Evolutionary conservation across 2,888 invertebrate genomes (phyloP).

Genomic region (Neria commutata): DNA sequence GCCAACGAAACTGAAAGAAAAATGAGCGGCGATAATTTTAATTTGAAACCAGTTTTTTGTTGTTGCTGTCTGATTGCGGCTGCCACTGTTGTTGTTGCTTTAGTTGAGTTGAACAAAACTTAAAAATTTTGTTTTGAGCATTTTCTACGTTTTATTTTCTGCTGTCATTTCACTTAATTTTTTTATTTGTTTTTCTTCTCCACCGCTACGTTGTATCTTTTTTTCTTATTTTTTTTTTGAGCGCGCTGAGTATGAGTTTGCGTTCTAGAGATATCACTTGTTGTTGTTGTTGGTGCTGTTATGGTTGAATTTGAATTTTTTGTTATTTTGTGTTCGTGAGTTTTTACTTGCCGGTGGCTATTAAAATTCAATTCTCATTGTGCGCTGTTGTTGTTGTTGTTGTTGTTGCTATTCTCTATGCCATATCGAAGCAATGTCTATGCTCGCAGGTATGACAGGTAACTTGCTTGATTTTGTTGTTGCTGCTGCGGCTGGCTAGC

Average conservation of each 20-base stretch:
- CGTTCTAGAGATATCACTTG: background rate
- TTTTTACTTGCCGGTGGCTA: slow-evolving; percentile 48
- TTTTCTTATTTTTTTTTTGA: slow-evolving; percentile 4
- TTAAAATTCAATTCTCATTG: slow-evolving; percentile 30
- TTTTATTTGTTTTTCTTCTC: slow-evolving; percentile 30
- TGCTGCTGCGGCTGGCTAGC: too few relatives aligned
- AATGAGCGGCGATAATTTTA: slow-evolving; percentile 60
- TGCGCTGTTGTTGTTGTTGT: background rate
- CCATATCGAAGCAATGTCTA: too few relatives aligned
- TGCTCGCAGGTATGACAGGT: too few relatives aligned
- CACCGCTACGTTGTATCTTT: too few relatives aligned
- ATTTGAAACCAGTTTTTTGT: slow-evolving; percentile 56
- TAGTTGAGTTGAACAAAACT: slow-evolving; percentile 26
- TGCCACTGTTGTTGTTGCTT: slow-evolving; percentile 28
- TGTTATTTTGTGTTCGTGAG: slow-evolving; percentile 13
- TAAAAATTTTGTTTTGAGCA: slow-evolving; percentile 1
- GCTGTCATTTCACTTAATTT: slow-evolving; percentile 8
- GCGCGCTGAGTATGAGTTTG: background rate
- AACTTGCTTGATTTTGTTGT: background rate
- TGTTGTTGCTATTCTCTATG: too few relatives aligned
- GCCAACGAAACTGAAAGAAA: slow-evolving; percentile 35
- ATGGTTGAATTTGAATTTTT: too few relatives aligned
- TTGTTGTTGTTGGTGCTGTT: slow-evolving; percentile 1
- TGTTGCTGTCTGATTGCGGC: slow-evolving; percentile 1
- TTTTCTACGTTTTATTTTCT: slow-evolving; percentile 21